phyloP scores from a whole-genome alignment of 2,113 vertebrate genomes.

The Reinhardtius hippoglossoides region DNA sequence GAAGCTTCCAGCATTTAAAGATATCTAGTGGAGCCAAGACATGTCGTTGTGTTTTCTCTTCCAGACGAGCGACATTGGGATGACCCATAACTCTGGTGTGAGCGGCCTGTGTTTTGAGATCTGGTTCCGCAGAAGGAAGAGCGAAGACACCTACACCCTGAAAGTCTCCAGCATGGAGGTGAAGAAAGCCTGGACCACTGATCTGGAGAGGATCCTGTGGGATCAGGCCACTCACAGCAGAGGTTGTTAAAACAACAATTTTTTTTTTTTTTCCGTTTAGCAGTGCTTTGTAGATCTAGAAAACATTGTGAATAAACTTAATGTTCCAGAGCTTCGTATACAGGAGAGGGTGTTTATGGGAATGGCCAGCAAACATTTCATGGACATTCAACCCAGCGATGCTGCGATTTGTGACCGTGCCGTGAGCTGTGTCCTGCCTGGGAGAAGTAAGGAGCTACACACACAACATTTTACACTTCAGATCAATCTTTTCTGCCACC shows the following conservation, averaged over 20 bases:
- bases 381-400: slow-evolving; percentile 84
- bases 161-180: slow-evolving; percentile 75
- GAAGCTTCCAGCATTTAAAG: background rate
- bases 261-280: background rate
- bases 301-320: background rate
- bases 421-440: slow-evolving; percentile 66
- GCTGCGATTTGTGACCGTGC: slow-evolving; percentile 82
- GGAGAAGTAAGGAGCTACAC: slow-evolving; percentile 73
- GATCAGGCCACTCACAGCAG: slow-evolving; percentile 82
- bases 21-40: background rate
- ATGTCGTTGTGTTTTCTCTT: background rate
- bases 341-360: slow-evolving; percentile 87
- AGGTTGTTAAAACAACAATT: slow-evolving; percentile 52
- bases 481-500: background rate
- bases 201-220: slow-evolving; percentile 84
- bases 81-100: slow-evolving; percentile 81
- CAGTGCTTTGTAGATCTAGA: background rate
- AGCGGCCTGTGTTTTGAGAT: slow-evolving; percentile 83
- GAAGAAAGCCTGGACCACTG: slow-evolving; percentile 83
- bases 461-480: background rate
- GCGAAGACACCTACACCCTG: slow-evolving; percentile 82
- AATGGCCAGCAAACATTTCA: slow-evolving; percentile 82
- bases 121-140: slow-evolving; percentile 84
- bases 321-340: slow-evolving; percentile 80
- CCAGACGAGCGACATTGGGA: slow-evolving; percentile 84